These are phyloP conservation scores for Drosophila elegans DNA, from an alignment of 1,140 invertebrate species.

Conservation along the genomic window DNA sequence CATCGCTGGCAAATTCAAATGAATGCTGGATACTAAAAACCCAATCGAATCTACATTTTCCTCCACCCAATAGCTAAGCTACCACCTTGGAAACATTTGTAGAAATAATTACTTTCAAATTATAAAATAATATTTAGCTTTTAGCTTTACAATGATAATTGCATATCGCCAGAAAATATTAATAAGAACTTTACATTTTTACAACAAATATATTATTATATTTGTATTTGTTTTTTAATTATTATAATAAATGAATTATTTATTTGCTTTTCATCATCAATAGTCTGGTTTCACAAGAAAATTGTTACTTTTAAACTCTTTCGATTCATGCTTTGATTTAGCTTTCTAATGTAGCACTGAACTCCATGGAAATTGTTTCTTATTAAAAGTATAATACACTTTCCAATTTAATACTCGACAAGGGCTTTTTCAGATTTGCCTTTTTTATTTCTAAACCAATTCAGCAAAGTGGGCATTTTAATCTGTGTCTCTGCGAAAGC, in stretches of 20 bases:
- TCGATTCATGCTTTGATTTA: not conserved
- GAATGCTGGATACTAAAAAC: conserved; percentile 29
- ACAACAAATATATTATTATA: too few relatives aligned
- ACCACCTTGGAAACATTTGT: not conserved
- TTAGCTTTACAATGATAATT: not conserved
- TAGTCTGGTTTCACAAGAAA: too few relatives aligned
- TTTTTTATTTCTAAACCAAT: conserved; percentile 47
- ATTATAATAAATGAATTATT: too few relatives aligned
- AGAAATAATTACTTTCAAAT: not conserved
- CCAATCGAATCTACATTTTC: conserved; percentile 39
- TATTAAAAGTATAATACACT: conserved; percentile 57
- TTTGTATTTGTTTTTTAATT: too few relatives aligned
- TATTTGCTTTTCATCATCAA: too few relatives aligned
- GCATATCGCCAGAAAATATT: too few relatives aligned
- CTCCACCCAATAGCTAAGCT: conserved; percentile 7
- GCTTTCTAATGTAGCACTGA: conserved; percentile 30
- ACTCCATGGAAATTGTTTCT: conserved; percentile 12
- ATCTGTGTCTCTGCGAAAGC: conserved; percentile 45
- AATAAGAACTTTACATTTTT: too few relatives aligned
- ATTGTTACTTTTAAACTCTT: too few relatives aligned
- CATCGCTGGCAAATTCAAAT: conserved; percentile 65
- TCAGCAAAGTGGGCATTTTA: conserved; percentile 64
- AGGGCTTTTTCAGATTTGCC: conserved; percentile 13
- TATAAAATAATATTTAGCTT: not conserved
- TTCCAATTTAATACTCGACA: conserved; percentile 49